Conservation (phyloP, 2,888 invertebrate species). For the Lypha dubia region DNA sequence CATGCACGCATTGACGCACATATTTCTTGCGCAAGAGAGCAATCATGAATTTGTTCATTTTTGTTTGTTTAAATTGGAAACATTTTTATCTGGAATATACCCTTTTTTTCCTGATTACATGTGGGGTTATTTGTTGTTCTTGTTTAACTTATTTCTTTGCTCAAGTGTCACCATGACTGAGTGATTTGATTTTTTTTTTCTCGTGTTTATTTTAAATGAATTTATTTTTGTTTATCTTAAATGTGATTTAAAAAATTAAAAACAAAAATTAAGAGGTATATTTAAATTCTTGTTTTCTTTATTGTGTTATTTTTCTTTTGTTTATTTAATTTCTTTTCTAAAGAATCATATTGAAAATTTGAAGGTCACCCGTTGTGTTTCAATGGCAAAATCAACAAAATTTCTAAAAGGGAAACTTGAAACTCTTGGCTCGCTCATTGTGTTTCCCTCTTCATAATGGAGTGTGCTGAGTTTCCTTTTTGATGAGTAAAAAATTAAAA, state of each 20-base stretch:
- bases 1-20: not conserved
- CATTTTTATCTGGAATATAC: slow-evolving; percentile 37
- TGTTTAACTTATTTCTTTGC: slow-evolving; percentile 14
- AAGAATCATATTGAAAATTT: slow-evolving; percentile 47
- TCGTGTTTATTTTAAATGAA: slow-evolving; percentile 60
- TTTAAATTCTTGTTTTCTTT: slow-evolving; percentile 56
- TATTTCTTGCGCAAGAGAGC: not conserved
- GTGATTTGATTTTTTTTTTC: slow-evolving; percentile 58
- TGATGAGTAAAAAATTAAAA: not conserved
- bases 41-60: slow-evolving; percentile 1
- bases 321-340: slow-evolving; percentile 27
- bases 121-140: slow-evolving; percentile 29
- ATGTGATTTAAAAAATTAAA: slow-evolving; percentile 46
- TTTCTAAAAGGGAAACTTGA: slow-evolving; percentile 47
- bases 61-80: slow-evolving; percentile 54
- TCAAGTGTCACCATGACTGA: slow-evolving; percentile 68
- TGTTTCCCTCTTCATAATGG: slow-evolving; percentile 27
- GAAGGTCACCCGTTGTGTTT: slow-evolving; percentile 70
- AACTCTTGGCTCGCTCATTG: slow-evolving; percentile 27
- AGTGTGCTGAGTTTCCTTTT: slow-evolving; percentile 59
- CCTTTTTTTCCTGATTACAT: slow-evolving; percentile 35
- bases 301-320: slow-evolving; percentile 7
- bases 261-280: slow-evolving; percentile 59
- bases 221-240: slow-evolving; percentile 64
- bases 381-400: slow-evolving; percentile 59